Base-by-base conservation (phyloP, 2,888 invertebrate species). In the Taenaris catops region DNA sequence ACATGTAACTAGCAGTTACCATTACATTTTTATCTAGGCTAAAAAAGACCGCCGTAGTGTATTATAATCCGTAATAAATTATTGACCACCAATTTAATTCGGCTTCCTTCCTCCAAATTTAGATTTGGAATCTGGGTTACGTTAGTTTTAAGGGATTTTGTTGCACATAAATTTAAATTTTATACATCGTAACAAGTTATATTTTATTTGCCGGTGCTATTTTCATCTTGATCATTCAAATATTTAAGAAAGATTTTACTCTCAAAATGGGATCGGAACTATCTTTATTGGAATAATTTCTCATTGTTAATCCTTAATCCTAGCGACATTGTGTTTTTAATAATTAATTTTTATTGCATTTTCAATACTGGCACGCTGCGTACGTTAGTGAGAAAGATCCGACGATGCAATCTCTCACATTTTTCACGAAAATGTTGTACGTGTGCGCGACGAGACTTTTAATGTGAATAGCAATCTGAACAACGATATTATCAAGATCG, bases 81-180 rank as follows among this genome's bases (percentile, higher is more conserved):
- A 18, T 29, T 24, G 25, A 8, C 12, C 24, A 17, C 34, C 24
- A 27, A n/a, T n/a, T 37, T 28, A 29, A 27, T 38, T 28, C 18
- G 18, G 35, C 16, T 39, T 29, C 25, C 25, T 29, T 25, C 27
- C 25, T 39, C 42, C 42, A 5, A 28, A 43, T 28, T 36, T 39
- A 43, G 35, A 39, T 8, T 1, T 19, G 6, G 29, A 27, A 43
- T 43, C 39, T 43, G 42, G 42, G 39, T 39, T 42, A 24, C 28
- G 29, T 33, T 27, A 33, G 35, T 29, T 39, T 16, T 8, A 33
- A 42, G 29, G 29, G 36, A 36, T 36, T 25, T 27, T 17, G 34
- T 29, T 21, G 28, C 28, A 21, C 20, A 29, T 29, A 34, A 26
- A 27, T 27, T 25, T 19, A n/a, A 33, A 33, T 33, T 33, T 24